Base-by-base conservation (phyloP, 2,113 vertebrate species). In the Microtus richardsoni region DNA sequence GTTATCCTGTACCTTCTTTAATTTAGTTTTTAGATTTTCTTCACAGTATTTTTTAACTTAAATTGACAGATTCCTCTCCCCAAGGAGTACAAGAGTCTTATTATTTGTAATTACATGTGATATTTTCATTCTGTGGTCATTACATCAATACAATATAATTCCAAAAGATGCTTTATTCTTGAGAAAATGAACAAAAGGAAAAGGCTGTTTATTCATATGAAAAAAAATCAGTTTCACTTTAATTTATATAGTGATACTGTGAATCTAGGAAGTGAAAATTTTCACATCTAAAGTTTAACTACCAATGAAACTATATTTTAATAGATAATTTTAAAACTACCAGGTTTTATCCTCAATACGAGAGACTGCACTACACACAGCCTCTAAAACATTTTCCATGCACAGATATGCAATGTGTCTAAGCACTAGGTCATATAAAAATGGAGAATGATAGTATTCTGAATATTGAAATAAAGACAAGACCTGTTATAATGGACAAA, bases 61-160 rank as follows among this genome's bases (percentile, higher is more conserved):
- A 88, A 92, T 60, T 84, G 82, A 52, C 70, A 95, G 41, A 91
- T 93, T 64, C 90, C 93, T 95, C 54, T 94, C 92, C 54, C 85
- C 14, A n/a, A 33, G 36, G 49, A 90, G 62, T 68, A 49, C 19
- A 78, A 75, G 17, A 60, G 24, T 84, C 30, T 91, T 92, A 60
- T 93, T 87, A 93, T 80, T 9, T 88, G n/a, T 95, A 96, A 95
- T 58, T 86, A 91, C 19, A 78, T 78, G 52, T 78, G 88, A 95
- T 95, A 94, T 91, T 66, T 7, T 54, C n/a, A 95, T 90, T 54
- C 79, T 71, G 4, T 87, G 75, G 9, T 68, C 80, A 90, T 93
- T 97, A 84, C 62, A 79, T 87, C 84, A 90, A 93, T 88, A 88
- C 9, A 79, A 19, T 16, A 88, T 77, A 91, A 96, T 95, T 93